Base-by-base conservation (phyloP, 2,797 vertebrate species). In the Myotis daubentonii region DNA sequence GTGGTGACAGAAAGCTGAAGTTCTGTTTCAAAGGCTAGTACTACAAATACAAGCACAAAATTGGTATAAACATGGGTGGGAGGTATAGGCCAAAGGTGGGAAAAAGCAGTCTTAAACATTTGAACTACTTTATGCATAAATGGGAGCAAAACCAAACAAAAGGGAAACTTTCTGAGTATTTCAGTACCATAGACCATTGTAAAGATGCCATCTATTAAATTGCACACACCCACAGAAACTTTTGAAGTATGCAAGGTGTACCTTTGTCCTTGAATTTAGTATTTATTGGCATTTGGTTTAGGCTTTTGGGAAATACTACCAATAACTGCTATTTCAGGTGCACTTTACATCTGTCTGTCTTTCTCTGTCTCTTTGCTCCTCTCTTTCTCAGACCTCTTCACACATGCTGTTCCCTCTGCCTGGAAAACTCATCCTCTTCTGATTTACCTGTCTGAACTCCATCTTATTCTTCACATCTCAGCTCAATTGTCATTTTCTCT, bases 71-170 rank as follows among this genome's bases (percentile, higher is more conserved):
- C 15, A 16, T 1, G 36, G 51, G 3, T 65, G 62, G 71, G 78
- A 71, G 76, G 57, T 33, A 57, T 6, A 82, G 10, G 57, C 38
- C 75, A 84, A 80, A 93, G 74, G 90, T 60, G 57, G 30, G 30
- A 41, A 92, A 92, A 87, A 68, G 30, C 44, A n/a, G 12, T 38
- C 74, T 93, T 93, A 66, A 83, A 65, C 49, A 57, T n/a, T 90
- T 25, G 89, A 93, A 55, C 62, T 28, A 65, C 12, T 47, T 65
- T 76, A 41, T 78, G 57, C 6, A 51, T 70, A 85, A 68, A 87
- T 23, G 66, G 28, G 81, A 93, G 36, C 30, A 93, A 93, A 96
- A n/a, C 3, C 8, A 89, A 92, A 65, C 47, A 89, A 68, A 57
- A 51, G 76, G 68, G 9, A 91, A 47, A 84, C 33, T n/a, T 78